Evolutionary conservation across 2,888 invertebrate genomes (phyloP).

Genomic region (Drosophila nr. perissopoda): DNA sequence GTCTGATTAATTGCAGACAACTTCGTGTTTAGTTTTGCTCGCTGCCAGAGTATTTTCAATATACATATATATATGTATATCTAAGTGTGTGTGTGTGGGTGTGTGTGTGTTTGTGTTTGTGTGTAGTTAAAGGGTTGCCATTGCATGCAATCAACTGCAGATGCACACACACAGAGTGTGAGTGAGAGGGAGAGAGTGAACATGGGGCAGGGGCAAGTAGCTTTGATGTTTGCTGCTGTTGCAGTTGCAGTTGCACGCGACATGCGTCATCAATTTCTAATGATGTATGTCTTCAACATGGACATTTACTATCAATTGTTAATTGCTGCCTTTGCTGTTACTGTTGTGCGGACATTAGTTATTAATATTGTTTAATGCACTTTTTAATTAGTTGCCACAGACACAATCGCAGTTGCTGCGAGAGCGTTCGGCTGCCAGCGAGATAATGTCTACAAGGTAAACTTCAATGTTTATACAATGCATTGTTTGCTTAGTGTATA

Average conservation of each 20-base stretch:
- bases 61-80: background rate
- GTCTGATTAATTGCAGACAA: slow-evolving; percentile 72
- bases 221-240: slow-evolving; percentile 12
- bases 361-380: slow-evolving; percentile 57
- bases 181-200: background rate
- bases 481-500: background rate
- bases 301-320: slow-evolving; percentile 58
- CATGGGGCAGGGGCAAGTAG: background rate
- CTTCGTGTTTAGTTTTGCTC: slow-evolving; percentile 45
- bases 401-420: background rate
- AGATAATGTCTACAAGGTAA: background rate
- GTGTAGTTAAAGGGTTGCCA: slow-evolving; percentile 57
- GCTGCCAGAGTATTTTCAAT: slow-evolving; percentile 8
- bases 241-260: slow-evolving; percentile 72
- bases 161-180: slow-evolving; percentile 10
- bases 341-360: slow-evolving; percentile 59
- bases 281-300: slow-evolving; percentile 70
- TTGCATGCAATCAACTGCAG: slow-evolving; percentile 53
- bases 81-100: background rate
- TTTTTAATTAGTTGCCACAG: slow-evolving; percentile 44
- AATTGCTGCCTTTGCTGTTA: slow-evolving; percentile 17
- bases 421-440: background rate
- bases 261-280: slow-evolving; percentile 81
- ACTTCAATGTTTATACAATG: background rate
- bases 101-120: slow-evolving; percentile 7